Base-by-base conservation (phyloP, 2,888 invertebrate genomes). In the Xestia rhomboidea region DNA sequence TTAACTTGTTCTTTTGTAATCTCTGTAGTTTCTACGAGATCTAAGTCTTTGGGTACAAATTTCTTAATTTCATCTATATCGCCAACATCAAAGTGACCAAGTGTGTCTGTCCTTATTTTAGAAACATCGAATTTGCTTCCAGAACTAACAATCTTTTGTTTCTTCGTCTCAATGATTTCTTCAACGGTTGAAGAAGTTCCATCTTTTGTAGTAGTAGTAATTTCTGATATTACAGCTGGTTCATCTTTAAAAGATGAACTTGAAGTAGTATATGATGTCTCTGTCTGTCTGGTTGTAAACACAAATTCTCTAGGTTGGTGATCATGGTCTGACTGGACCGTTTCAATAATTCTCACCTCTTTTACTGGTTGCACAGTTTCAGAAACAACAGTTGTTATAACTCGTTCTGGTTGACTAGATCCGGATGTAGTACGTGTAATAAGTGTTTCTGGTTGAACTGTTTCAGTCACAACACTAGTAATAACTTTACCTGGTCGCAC, bases 1-100 rank as follows among this genome's bases (percentile, higher is more conserved):
- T 96, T 95, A 0, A 96, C 94, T 88, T 96, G 93, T 84, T 96
- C 96, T 89, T 95, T 96, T 21, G 95, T 95, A 68, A 95, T 94
- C 89, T 95, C 94, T 30, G 93, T 82, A 49, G 90, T 82, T 89
- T 95, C 94, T 64, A 89, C 84, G 15, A 95, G 87, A 78, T 90
- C 88, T 66, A 94, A 87, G 41, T 94, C 93, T 89, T 93, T 93
- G 5, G 93, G 92, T 5, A 90, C 81, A 87, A 90, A 89, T 73
- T 90, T 93, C 84, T 93, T 94, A 0, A 81, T 90, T 21, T 92
- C 92, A 54, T 91, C 78, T 67, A 90, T 86, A 62, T 91, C 91
- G 44, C 87, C 90, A n/a, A 94, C 89, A 82, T 94, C 93, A 88
- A 95, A 95, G 75, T 95, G 93, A 27, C 95, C 95, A 38, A 96